Evolutionary conservation across 2,113 vertebrate genomes (phyloP), one percentile per base, ranked within the genome.

Genomic region (Turdus rufiventris): DNA sequence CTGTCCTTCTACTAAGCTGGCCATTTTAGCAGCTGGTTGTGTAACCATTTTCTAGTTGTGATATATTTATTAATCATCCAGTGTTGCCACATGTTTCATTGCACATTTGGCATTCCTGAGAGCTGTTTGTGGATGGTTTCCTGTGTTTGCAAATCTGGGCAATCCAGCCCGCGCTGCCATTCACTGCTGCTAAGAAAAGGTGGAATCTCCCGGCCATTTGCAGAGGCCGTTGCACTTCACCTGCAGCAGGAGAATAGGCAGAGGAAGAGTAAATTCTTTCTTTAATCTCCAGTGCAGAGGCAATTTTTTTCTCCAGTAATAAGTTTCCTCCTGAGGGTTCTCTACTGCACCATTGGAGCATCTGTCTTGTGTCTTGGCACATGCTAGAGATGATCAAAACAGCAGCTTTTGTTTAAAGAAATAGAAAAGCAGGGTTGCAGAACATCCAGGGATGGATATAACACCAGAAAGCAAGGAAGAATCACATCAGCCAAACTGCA

Each of bases 391-490:
- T 54, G 78, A 95, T 93, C 67, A 92, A 91, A 88, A 63, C 45
- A 77, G 25, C 79, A 95, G 48, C 36, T 89, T 95, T 93, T 67
- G n/a, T 91, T 96, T 75, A 91, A 92, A 89, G 61, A 79, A 89
- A 61, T 60, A 94, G 31, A 92, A 91, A 93, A 91, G 53, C n/a
- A 72, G 40, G 12, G 74, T 73, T 56, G 47, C 36, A 48, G 61
- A 96, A 66, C 58, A 50, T 77, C 53, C 42, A 58, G 62, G 60
- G 33, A 14, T 79, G 71, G 31, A 42, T 88, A 72, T 10, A 70
- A 16, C 61, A 67, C 38, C 66, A 58, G 11, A 91, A 91, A 85
- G 31, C 13, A 92, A 60, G 24, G 43, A 76, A 78, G 47, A 93
- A 61, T 79, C 28, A 40, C 36, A 63, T 75, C 26, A 92, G 9